These are phyloP conservation scores for Colletes gigas DNA, from an alignment of 1,140 invertebrate species.

Conservation along the genomic window DNA sequence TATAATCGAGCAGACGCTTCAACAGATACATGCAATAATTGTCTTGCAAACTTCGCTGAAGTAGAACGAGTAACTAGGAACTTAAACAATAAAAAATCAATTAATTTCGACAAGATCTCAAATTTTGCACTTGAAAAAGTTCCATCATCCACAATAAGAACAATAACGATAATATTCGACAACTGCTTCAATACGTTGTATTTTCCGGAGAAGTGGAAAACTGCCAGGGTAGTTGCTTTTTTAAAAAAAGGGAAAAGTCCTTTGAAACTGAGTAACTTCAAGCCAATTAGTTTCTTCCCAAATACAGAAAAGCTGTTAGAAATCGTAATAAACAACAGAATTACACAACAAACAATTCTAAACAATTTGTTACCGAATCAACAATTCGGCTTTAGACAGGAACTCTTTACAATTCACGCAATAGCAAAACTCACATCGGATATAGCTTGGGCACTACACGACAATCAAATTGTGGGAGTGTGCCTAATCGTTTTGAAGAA, in stretches of 20 bases:
- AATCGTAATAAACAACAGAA: background rate
- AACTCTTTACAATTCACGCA: background rate
- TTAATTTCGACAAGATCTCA: too few relatives aligned
- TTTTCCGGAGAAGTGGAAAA: background rate
- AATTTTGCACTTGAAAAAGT: too few relatives aligned
- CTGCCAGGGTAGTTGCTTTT: background rate
- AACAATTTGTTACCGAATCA: background rate
- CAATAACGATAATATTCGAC: too few relatives aligned
- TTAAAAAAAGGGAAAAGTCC: background rate
- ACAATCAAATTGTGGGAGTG: constrained; percentile 43
- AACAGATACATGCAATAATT: too few relatives aligned
- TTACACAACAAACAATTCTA: background rate
- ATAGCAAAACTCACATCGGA: constrained; percentile 1
- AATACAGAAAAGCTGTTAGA: constrained; percentile 5
- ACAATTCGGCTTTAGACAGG: background rate
- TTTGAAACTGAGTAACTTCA: background rate
- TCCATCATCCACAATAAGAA: too few relatives aligned
- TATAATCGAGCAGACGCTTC: too few relatives aligned
- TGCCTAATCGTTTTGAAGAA: background rate
- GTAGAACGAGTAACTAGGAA: too few relatives aligned
- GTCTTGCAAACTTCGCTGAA: too few relatives aligned
- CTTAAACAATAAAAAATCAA: too few relatives aligned
- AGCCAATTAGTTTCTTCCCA: background rate
- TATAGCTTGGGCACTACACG: background rate
- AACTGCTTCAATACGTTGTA: too few relatives aligned